Evolutionary conservation across 2,797 vertebrate species (phyloP).

Genomic region (Mallotus villosus): DNA sequence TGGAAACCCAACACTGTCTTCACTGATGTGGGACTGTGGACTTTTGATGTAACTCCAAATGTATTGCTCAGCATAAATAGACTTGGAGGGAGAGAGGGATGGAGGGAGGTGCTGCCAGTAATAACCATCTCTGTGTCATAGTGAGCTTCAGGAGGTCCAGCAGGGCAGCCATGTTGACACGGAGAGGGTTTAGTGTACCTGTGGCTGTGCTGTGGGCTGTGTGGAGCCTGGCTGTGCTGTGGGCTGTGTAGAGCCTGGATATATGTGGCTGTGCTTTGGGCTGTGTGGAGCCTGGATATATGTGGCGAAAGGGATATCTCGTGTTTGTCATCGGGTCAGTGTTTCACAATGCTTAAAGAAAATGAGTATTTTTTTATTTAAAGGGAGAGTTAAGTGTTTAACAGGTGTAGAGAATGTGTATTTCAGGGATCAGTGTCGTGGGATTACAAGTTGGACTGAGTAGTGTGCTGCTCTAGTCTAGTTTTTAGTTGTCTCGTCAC

Average conservation of each 20-base stretch:
- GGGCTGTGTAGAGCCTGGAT: too few species aligned
- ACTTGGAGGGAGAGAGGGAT: constrained; percentile 43
- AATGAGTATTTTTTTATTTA: background rate
- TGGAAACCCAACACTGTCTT: constrained; percentile 49
- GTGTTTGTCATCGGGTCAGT: too few species aligned
- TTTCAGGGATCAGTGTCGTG: too few species aligned
- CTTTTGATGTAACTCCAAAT: constrained; percentile 42
- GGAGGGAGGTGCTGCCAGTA: constrained; percentile 20
- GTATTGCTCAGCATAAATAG: constrained; percentile 39
- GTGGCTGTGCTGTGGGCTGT: background rate
- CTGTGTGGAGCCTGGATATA: too few species aligned
- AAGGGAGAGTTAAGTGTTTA: background rate
- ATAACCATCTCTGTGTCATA: constrained; percentile 11
- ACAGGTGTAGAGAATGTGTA: background rate
- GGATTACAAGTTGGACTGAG: too few species aligned
- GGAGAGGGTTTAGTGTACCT: background rate
- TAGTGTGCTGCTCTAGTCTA: too few species aligned
- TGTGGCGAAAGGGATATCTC: too few species aligned
- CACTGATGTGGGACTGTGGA: constrained; percentile 30
- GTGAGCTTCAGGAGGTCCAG: background rate
- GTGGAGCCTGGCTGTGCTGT: too few species aligned
- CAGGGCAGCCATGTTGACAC: constrained; percentile 24
- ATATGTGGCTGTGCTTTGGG: too few species aligned
- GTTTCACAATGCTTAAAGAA: too few species aligned
- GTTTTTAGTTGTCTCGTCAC: too few species aligned